These are phyloP conservation scores for Sciurus carolinensis DNA, from an alignment of 2,797 vertebrate genomes.

Conservation along the genomic window DNA sequence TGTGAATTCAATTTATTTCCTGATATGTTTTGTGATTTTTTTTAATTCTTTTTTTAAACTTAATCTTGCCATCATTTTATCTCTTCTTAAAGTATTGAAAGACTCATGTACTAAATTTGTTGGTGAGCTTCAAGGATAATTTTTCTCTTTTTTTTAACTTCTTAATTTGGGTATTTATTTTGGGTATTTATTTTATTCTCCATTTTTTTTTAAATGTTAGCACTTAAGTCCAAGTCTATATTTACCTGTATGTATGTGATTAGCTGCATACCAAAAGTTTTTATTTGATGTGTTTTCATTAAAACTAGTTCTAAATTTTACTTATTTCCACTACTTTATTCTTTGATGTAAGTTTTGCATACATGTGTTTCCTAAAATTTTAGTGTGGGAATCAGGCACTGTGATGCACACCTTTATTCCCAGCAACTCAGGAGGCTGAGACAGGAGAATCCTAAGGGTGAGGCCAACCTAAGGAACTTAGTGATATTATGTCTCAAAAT, in stretches of 20 bases:
- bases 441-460: too few species aligned
- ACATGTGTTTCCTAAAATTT: not conserved
- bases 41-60: not conserved
- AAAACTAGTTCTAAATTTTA: not conserved
- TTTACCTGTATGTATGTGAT: not conserved
- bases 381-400: not conserved
- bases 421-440: too few species aligned
- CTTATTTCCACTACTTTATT: not conserved
- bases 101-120: not conserved
- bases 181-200: not conserved
- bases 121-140: not conserved
- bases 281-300: not conserved
- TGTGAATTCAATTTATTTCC: not conserved
- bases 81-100: not conserved
- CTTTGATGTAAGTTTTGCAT: not conserved
- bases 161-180: not conserved
- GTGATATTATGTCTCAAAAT: too few species aligned
- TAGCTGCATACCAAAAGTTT: not conserved
- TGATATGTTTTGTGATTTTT: not conserved
- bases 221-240: not conserved
- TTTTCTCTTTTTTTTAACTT: not conserved
- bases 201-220: not conserved
- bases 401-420: too few species aligned
- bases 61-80: not conserved
- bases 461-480: too few species aligned